Base-by-base conservation (phyloP, 2,888 invertebrate species). In the Thymelicus sylvestris region DNA sequence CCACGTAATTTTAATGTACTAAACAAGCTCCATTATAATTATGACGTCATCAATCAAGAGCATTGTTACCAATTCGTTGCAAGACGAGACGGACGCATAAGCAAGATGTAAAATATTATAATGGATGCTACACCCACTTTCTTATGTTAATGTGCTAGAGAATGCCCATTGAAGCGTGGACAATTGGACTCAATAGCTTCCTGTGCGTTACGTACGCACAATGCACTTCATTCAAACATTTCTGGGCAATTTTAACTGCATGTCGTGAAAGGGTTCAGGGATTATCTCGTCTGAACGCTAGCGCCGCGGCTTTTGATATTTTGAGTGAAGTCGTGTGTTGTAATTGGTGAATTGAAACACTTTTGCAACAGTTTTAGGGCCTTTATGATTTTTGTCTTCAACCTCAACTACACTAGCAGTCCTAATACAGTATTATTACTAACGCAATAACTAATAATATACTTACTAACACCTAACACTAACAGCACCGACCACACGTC, bases 151-250 rank as follows among this genome's bases (percentile, higher is more conserved):
- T 80, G 77, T 66, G 67, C 83, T 85, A 83, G 78, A 83, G 78
- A 77, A 83, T 83, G 82, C 71, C 83, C 84, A 84, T 76, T 83
- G 78, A 82, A 80, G 81, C 89, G 81, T 84, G 78, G 78, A 89
- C 89, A 90, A 90, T 90, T 84, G 86, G 64, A 77, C 84, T 83
- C 84, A 82, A 90, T 90, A 85, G 84, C 87, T 92, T 92, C 90
- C 91, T 90, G 86, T 75, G 82, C 84, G 86, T 84, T 87, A 82
- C 83, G 82, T 83, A 78, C 74, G 79, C 84, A 92, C 87, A 91
- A 90, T 90, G 84, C 72, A 59, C 48, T 66, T 77, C 89, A 92
- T 92, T 91, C 88, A 90, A 77, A 74, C 80, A 78, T 79, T 76
- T 61, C 78, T 78, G 82, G 80, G 83, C 83, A 86, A 87, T 83